These are phyloP conservation scores for Zaprionus vittiger DNA, from an alignment of 1,140 invertebrate genomes.

Conservation along the genomic window DNA sequence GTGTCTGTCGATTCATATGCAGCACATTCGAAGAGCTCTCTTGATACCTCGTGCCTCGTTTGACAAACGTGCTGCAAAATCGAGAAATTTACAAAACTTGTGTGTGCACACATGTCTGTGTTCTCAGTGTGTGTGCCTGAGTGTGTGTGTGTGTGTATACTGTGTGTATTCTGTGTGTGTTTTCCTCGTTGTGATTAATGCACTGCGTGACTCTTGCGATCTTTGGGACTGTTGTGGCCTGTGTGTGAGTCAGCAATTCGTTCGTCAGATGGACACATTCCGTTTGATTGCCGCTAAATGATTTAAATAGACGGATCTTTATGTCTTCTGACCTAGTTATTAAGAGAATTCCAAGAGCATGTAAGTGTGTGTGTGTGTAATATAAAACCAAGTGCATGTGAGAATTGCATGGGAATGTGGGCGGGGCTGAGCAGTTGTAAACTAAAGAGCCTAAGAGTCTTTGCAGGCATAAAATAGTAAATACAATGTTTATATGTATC, in stretches of 20 bases:
- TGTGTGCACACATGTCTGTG: conserved; percentile 1
- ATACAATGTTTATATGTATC: too few relatives aligned
- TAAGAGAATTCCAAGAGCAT: conserved; percentile 22
- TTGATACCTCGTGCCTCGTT: conserved; percentile 34
- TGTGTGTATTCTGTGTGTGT: conserved; percentile 18
- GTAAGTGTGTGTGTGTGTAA: neutral
- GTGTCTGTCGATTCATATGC: neutral
- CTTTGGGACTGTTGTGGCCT: conserved; percentile 22
- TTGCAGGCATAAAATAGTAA: too few relatives aligned
- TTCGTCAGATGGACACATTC: conserved; percentile 30
- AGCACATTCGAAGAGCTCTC: conserved; percentile 4
- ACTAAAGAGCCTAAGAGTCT: too few relatives aligned
- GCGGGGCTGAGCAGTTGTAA: neutral
- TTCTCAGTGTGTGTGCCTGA: conserved; percentile 20
- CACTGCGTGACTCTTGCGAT: conserved; percentile 38
- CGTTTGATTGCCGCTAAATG: conserved; percentile 76
- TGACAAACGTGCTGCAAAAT: conserved; percentile 69
- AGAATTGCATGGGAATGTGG: neutral
- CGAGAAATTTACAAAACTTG: conserved; percentile 60
- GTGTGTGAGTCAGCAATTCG: conserved; percentile 46
- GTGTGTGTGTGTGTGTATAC: conserved; percentile 14
- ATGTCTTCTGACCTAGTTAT: conserved; percentile 73
- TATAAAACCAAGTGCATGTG: conserved; percentile 9
- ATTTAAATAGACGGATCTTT: conserved; percentile 70
- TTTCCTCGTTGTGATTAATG: conserved; percentile 63